Evolutionary conservation across 2,888 invertebrate genomes (phyloP), one percentile per base, ranked within the genome.

Genomic region (Hyposoter dolosus): DNA sequence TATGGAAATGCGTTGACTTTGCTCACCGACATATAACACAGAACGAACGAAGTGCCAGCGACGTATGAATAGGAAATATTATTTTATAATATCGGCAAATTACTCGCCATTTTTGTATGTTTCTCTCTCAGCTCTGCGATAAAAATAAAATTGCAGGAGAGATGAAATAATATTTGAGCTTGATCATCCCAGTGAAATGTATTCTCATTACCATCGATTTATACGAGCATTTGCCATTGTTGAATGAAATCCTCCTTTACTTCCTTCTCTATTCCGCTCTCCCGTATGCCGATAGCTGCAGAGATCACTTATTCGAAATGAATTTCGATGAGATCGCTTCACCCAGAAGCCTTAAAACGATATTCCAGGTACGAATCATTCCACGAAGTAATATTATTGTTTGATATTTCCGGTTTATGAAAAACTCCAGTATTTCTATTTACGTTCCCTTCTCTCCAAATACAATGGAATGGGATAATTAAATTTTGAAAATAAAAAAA

Each of bases 101-200:
- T 19, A 35, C 9, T 35, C 40, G 7, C 35, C 10, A 12, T 35
- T 53, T 53, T 35, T 19, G 9, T 7, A 10, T n/a, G 10, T 35
- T 9, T 19, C 35, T 10, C 19, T 35, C 12, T 56, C 9, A 10
- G 66, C 60, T 28, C 60, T 60, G 60, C 12, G 28, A 28, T 60
- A 28, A 60, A 60, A 56, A 72, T 40, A 6, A 56, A 53, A 69
- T n/a, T 40, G 5, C 12, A 9, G 53, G 7, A 35, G n/a, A 32
- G 40, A 19, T 40, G 43, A 56, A 72, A 78, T 66, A 66, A 56
- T 78, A 78, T 83, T 78, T 60, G 63, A 50, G 53, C 68, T 56
- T 28, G 35, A 50, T 56, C 60, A 60, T 60, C 28, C 60, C 28
- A 15, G 15, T 28, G 28, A 60, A 5, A 60, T 12, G 17, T 78